Conservation (phyloP, 64 coral and sea anemone species). For the Hydrozoanthus tunicans region DNA sequence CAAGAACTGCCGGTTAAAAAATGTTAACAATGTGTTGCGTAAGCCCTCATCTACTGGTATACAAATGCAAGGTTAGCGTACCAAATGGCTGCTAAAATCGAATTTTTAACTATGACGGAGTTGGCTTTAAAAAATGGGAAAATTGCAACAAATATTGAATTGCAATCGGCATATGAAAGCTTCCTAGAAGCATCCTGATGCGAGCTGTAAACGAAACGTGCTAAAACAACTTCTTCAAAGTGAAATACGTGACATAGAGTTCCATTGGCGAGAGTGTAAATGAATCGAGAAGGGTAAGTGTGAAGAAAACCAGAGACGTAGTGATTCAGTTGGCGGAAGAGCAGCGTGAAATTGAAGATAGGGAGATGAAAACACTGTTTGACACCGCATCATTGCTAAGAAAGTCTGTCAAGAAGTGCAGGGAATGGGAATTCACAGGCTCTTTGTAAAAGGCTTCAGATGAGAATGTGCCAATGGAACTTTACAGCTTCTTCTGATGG, state of each 20-base stretch:
- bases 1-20: slow-evolving; percentile 38
- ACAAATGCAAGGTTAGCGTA: neutral
- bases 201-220: neutral
- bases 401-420: slow-evolving; percentile 22
- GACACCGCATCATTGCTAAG: neutral
- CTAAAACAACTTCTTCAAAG: neutral
- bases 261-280: neutral
- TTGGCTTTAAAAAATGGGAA: neutral
- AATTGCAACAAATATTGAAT: neutral
- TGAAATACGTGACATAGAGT: neutral
- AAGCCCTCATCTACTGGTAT: neutral
- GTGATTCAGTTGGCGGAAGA: neutral
- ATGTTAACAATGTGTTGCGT: slow-evolving; percentile 39
- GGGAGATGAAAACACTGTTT: neutral
- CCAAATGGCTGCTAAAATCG: slow-evolving; percentile 41
- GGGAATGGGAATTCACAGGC: neutral
- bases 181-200: neutral
- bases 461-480: slow-evolving; percentile 40
- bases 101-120: slow-evolving; percentile 31
- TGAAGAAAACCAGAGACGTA: slow-evolving; percentile 7
- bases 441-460: slow-evolving; percentile 14
- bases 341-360: neutral
- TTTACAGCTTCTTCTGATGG: slow-evolving; percentile 72
- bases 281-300: slow-evolving; percentile 12
- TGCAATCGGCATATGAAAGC: slow-evolving; percentile 1